Base-by-base conservation (phyloP, 2,797 vertebrate genomes). In the Neopelma chrysocephalum region DNA sequence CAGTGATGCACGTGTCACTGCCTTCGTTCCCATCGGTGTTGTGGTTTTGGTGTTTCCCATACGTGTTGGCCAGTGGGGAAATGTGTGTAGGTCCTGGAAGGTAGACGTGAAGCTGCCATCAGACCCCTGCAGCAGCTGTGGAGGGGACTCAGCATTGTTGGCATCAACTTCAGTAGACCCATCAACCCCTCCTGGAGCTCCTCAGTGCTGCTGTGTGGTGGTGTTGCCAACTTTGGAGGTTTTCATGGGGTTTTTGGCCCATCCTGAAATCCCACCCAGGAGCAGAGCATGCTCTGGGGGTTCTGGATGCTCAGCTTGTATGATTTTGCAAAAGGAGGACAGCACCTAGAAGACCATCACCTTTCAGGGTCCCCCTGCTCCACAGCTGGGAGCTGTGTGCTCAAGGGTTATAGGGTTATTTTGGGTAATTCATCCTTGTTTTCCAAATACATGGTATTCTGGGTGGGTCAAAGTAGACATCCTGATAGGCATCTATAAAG, bases 21-120 rank as follows among this genome's bases (percentile, higher is more conserved):
- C 34, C 19, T 32, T 8, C 0, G 0, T 29, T 56, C 47, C 27
- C 32, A 6, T 0, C 29, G 56, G 2, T 56, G 40, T 3, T 29
- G 56, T 50, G 54, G 5, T 19, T 50, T 7, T 38, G 42, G 61
- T 38, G 69, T 45, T 62, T 3, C 42, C 25, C 6, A 0, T 43
- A 16, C 2, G 5, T 56, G 72, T 18, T 34, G 1, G 31, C 20
- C 22, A 1, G 9, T 0, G 0, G 26, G 31, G 3, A 42, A 20
- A 22, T 31, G 56, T 20, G 23, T 56, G 61, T 11, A 15, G 31
- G 15, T 79, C 26, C 25, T 11, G 2, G 29, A 27, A 13, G 11
- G 18, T 27, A 26, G 42, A 11, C 6, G 2, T 20, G 23, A 20
- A 58, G 43, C 32, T 20, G 20, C 29, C 38, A 11, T 56, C 45